phyloP scores from a whole-genome alignment of 2,888 invertebrate species.

The Troides aeacus region DNA sequence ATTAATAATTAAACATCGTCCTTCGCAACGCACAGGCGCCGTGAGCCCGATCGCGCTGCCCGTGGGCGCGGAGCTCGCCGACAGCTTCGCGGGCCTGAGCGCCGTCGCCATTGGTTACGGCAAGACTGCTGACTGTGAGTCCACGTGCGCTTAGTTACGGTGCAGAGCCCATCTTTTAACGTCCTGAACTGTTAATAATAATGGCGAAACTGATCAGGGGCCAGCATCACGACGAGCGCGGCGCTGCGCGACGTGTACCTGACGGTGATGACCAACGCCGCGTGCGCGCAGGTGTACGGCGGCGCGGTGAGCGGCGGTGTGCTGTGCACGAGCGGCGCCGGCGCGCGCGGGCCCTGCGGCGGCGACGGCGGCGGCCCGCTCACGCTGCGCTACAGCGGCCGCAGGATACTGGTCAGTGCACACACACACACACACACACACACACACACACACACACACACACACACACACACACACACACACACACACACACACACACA shows the following conservation, averaged over 20 bases:
- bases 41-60: conserved; percentile 37
- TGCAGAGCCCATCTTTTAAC: too few relatives aligned
- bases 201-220: conserved; percentile 8
- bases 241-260: conserved; percentile 49
- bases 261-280: conserved; percentile 20
- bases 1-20: too few relatives aligned
- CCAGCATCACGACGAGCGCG: conserved; percentile 51
- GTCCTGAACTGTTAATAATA: too few relatives aligned
- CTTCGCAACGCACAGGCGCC: conserved; percentile 20
- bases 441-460: too few relatives aligned
- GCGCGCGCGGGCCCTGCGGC: conserved; percentile 80
- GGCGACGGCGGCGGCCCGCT: conserved; percentile 45
- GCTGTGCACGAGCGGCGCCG: conserved; percentile 45
- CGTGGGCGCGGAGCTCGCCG: conserved; percentile 5
- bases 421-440: too few relatives aligned
- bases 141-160: background rate
- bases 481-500: too few relatives aligned
- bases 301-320: conserved; percentile 80
- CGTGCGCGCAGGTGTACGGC: conserved; percentile 33
- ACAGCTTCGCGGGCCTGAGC: conserved; percentile 29
- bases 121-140: conserved; percentile 29
- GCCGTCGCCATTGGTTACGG: conserved; percentile 27
- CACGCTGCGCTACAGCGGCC: conserved; percentile 39
- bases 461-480: too few relatives aligned
- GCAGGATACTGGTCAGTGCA: conserved; percentile 41